Evolutionary conservation across 1,140 invertebrate genomes (phyloP).

Genomic region (Drosophila auraria): DNA sequence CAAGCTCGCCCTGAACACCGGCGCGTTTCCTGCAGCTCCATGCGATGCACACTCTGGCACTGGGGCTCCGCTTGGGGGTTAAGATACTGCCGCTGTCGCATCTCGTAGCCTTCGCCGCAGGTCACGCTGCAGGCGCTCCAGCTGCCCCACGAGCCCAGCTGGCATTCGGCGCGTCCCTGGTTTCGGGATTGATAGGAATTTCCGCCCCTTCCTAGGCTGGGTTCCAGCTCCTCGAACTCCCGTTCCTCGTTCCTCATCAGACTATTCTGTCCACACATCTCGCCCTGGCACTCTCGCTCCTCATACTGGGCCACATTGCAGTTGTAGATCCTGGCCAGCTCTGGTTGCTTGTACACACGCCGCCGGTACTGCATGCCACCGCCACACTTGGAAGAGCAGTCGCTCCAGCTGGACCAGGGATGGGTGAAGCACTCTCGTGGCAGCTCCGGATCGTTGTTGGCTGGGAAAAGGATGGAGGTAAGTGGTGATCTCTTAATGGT

Average conservation of each 20-base stretch:
- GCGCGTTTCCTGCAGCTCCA: slow-evolving; percentile 52
- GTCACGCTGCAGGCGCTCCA: slow-evolving; percentile 91
- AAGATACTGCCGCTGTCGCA: slow-evolving; percentile 58
- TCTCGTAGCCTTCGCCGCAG: slow-evolving; percentile 86
- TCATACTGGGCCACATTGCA: slow-evolving; percentile 69
- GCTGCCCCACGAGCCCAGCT: slow-evolving; percentile 89
- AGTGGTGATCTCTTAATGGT: no score
- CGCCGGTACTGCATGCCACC: slow-evolving; percentile 89
- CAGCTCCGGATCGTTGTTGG: slow-evolving; percentile 78
- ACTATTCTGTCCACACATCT: slow-evolving; percentile 48
- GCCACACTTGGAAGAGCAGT: slow-evolving; percentile 92
- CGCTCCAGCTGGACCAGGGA: slow-evolving; percentile 91
- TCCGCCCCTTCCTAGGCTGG: slow-evolving; percentile 9
- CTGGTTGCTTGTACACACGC: slow-evolving; percentile 87
- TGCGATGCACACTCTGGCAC: slow-evolving; percentile 58
- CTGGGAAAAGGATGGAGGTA: slow-evolving; percentile 16
- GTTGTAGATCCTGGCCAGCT: slow-evolving; percentile 85
- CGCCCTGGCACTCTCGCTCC: slow-evolving; percentile 67
- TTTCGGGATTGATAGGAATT: slow-evolving; percentile 3
- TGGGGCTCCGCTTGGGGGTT: slow-evolving; percentile 53
- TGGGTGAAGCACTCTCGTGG: slow-evolving; percentile 88
- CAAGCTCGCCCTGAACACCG: slow-evolving; percentile 50
- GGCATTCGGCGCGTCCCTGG: slow-evolving; percentile 86
- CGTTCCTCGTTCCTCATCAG: slow-evolving; percentile 10
- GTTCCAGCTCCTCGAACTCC: slow-evolving; percentile 40